These are phyloP conservation scores for Dicyrtoma fusca DNA, from an alignment of 2,888 invertebrate genomes.

Conservation along the genomic window DNA sequence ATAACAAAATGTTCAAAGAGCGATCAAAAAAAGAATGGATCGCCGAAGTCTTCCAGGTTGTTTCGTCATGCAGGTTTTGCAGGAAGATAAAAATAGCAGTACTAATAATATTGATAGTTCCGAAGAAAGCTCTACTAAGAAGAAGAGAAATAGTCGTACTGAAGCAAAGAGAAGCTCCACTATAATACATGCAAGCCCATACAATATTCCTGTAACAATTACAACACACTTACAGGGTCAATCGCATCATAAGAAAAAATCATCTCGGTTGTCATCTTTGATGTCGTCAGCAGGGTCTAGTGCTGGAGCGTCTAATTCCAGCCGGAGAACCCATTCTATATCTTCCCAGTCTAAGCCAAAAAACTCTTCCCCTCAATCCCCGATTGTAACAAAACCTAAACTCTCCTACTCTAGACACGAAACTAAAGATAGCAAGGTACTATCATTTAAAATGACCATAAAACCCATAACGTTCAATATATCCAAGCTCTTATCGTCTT, in stretches of 20 bases:
- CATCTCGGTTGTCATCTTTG: constrained; percentile 20
- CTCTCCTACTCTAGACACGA: not conserved
- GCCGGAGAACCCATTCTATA: too few relatives aligned
- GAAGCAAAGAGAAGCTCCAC: not conserved
- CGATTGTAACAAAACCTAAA: not conserved
- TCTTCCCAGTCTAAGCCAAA: not conserved
- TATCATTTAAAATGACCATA: constrained; percentile 17
- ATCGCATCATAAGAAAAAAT: not conserved
- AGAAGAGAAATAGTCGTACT: constrained; percentile 2
- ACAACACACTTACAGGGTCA: not conserved
- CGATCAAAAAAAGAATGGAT: too few relatives aligned
- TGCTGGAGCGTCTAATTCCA: too few relatives aligned
- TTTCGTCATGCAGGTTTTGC: too few relatives aligned
- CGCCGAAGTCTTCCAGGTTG: too few relatives aligned
- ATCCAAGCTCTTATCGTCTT: not conserved
- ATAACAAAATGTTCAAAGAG: too few relatives aligned
- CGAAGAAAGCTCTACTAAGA: not conserved
- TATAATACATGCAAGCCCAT: not conserved
- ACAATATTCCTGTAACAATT: constrained; percentile 1
- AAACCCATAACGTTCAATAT: constrained; percentile 15
- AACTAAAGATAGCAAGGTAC: not conserved
- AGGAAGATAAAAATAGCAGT: too few relatives aligned
- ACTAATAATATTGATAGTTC: too few relatives aligned
- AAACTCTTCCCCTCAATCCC: not conserved
- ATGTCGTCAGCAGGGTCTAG: not conserved